Conservation (phyloP, 2,888 invertebrate genomes). For the Drosophila incognita region DNA sequence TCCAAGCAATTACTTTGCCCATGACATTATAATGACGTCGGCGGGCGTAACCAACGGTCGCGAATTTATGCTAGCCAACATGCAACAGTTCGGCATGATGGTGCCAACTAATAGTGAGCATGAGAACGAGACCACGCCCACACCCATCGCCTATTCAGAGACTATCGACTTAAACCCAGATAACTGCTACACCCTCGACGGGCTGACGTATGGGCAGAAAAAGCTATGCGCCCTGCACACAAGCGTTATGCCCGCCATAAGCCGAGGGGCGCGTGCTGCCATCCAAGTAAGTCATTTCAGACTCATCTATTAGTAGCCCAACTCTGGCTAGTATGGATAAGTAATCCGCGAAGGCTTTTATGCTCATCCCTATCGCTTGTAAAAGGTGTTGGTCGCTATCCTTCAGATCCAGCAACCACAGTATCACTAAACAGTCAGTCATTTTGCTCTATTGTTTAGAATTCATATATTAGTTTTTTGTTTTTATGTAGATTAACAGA, state of each 20-base stretch:
- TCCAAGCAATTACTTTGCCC: constrained; percentile 64
- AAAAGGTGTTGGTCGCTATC: neutral
- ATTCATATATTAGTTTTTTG: neutral
- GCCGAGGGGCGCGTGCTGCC: constrained; percentile 84
- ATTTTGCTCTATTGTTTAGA: neutral
- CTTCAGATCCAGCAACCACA: neutral
- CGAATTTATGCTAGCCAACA: constrained; percentile 77
- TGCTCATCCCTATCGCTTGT: neutral
- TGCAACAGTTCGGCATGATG: constrained; percentile 69
- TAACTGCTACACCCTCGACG: constrained; percentile 83
- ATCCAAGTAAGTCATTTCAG: constrained; percentile 81
- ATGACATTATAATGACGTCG: constrained; percentile 73
- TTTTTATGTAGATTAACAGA: neutral
- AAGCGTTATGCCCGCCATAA: constrained; percentile 85
- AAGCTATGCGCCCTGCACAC: constrained; percentile 84
- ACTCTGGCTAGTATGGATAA: neutral
- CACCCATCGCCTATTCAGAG: constrained; percentile 80
- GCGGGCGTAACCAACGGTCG: constrained; percentile 68
- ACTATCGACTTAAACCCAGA: constrained; percentile 84
- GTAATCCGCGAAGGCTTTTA: neutral
- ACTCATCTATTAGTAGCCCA: neutral
- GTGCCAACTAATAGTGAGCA: constrained; percentile 41
- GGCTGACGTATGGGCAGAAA: constrained; percentile 83
- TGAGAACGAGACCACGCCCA: constrained; percentile 65
- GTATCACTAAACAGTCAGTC: neutral